A percentile compares a stretch with the other conserved stretches of the same genome.
These are phyloP conservation scores for Lypha dubia DNA, from an alignment of 2,888 invertebrate species.

Conservation along the genomic window DNA sequence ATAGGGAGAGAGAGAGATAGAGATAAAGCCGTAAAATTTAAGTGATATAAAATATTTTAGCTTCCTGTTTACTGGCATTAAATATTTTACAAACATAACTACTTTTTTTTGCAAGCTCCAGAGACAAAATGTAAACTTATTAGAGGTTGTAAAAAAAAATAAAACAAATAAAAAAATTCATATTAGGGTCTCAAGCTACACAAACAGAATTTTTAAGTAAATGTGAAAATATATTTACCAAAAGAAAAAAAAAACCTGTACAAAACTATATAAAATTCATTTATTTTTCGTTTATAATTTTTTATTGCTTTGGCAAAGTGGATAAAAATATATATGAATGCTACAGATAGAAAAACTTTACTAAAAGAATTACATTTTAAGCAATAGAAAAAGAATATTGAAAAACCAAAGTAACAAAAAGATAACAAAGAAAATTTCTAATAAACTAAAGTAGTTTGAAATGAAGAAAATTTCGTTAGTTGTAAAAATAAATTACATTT, in stretches of 20 bases:
- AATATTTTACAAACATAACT: slow-evolving; percentile 21
- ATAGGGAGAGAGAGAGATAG: too few species aligned
- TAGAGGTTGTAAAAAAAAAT: slow-evolving; percentile 15
- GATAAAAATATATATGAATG: neutral
- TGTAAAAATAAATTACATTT: too few species aligned
- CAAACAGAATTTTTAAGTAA: slow-evolving; percentile 21
- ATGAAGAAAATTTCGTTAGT: too few species aligned
- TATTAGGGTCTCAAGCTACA: slow-evolving; percentile 1
- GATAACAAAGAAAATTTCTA: too few species aligned
- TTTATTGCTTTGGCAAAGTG: neutral
- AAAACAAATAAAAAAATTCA: neutral
- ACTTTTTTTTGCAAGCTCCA: slow-evolving; percentile 29
- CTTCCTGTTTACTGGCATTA: neutral
- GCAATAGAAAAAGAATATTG: neutral
- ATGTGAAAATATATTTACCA: neutral
- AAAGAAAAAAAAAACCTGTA: neutral
- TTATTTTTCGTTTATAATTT: neutral
- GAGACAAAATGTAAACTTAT: slow-evolving; percentile 44
- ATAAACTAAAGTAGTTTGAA: too few species aligned
- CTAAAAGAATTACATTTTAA: neutral
- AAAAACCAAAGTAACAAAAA: too few species aligned
- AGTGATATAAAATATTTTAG: neutral
- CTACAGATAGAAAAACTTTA: neutral
- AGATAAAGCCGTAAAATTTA: neutral
- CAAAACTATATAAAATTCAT: neutral